Evolutionary conservation across 2,888 invertebrate species (phyloP), one percentile per base, ranked within the genome.

Genomic region (Lithophane semibrunnea): DNA sequence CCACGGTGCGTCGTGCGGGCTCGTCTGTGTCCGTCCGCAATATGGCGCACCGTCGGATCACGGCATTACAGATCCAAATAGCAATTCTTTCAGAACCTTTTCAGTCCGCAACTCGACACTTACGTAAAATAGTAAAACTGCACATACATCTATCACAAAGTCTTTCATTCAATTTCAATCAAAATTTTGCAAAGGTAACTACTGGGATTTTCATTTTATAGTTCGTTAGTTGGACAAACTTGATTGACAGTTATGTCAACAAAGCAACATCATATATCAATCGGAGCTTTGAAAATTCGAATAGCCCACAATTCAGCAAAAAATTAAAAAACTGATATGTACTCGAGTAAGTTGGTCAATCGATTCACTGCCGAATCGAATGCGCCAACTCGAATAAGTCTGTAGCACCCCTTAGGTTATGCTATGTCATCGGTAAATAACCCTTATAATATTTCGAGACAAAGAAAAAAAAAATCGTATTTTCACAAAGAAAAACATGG

Each of bases 111-210:
- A 52, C 16, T 67, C 13, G 13, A 21, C 3, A n/a, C 37, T 54
- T 37, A 42, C 7, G n/a, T 3, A 42, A 52, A 52, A 56, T 42
- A 42, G 0, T 10, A 42, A 0, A 37, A 16, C 37, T 10, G 9
- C 44, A 13, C 9, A 9, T 29, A 16, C 2, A 44, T n/a, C 21
- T 21, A 61, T 69, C 12, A 42, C 9, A 52, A 56, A 60, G 60
- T 13, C n/a, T 61, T 29, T 47, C 21, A 70, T 47, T 70, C 9
- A 16, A 70, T 61, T 47, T 63, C 21, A 70, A 29, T 61, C 29
- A 21, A 71, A n/a, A 16, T n/a, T 49, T n/a, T 10, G 2, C 37
- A 37, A 37, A 72, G 49, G 16, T 37, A 8, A 49, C 7, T 21
- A 7, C 49, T n/a, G 7, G 49, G 1, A 52, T 52, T 52, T 9